These are phyloP conservation scores for Oryzias dopingdopingensis DNA, from an alignment of 2,797 vertebrate species.

Conservation along the genomic window DNA sequence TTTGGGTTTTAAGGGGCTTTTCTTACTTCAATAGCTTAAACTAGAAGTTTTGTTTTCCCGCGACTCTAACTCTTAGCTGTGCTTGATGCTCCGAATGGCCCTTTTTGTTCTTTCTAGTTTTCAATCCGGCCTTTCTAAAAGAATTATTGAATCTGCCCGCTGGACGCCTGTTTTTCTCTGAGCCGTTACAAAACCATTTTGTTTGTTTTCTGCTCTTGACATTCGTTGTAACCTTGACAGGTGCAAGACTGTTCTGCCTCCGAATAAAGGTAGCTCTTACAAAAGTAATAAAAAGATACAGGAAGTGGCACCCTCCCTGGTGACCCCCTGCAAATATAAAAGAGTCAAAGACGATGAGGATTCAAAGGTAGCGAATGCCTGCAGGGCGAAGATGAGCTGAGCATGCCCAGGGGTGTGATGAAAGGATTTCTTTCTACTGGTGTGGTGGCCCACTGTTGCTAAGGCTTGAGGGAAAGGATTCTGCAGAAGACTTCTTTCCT, in stretches of 20 bases:
- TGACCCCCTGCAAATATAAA: conserved; percentile 29
- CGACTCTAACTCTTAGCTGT: no score
- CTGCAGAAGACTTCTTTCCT: conserved; percentile 16
- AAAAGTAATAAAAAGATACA: conserved; percentile 26
- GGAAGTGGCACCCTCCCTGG: conserved; percentile 17
- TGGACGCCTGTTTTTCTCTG: conserved; percentile 1
- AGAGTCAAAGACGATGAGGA: conserved; percentile 30
- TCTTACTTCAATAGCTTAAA: no score
- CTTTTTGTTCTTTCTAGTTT: no score
- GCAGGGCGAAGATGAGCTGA: conserved; percentile 33
- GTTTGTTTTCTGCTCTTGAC: conserved; percentile 7
- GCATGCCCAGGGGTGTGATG: conserved; percentile 42
- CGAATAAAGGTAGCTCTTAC: conserved; percentile 16
- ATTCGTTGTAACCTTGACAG: conserved; percentile 23
- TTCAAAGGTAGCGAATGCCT: conserved; percentile 43
- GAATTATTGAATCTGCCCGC: background rate
- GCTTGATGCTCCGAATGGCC: no score
- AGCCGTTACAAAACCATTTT: conserved; percentile 5
- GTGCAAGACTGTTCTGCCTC: conserved; percentile 1
- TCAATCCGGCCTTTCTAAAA: no score
- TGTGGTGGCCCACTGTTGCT: conserved; percentile 42
- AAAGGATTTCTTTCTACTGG: conserved; percentile 46
- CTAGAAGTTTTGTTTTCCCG: no score
- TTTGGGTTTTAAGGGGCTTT: no score
- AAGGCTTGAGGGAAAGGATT: conserved; percentile 41